A percentile compares a stretch with the other conserved stretches of the same genome.
Conservation (phyloP, 2,113 vertebrate genomes). For the Lophochroa leadbeateri region DNA sequence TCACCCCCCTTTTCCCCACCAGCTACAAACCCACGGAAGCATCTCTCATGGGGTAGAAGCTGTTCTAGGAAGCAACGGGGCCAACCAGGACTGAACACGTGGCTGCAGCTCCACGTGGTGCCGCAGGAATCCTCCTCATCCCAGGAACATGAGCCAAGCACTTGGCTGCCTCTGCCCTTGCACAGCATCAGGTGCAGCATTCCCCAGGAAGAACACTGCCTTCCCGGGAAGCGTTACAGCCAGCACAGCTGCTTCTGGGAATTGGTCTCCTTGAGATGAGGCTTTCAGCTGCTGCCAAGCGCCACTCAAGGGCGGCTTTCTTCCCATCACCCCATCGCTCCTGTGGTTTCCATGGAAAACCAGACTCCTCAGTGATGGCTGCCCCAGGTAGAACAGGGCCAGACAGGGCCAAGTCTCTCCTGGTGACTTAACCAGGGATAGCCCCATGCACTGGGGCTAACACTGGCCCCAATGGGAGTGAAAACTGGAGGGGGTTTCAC, state of each 20-base stretch:
- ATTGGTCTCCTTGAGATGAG: background rate
- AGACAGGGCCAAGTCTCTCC: accelerated
- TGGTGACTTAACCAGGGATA: background rate
- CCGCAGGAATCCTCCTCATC: accelerated
- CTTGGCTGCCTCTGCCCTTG: background rate
- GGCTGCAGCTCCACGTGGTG: accelerated
- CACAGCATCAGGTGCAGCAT: accelerated
- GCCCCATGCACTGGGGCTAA: background rate
- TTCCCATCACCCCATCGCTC: background rate
- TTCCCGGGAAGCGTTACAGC: background rate
- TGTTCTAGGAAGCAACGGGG: background rate
- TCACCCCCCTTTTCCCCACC: background rate
- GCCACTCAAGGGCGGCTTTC: background rate
- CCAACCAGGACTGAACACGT: background rate
- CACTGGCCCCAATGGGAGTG: accelerated
- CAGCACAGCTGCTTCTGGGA: background rate
- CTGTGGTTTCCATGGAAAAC: background rate
- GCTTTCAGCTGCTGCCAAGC: background rate
- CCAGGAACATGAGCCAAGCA: accelerated
- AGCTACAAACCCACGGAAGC: background rate
- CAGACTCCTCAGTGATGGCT: background rate
- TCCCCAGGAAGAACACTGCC: background rate
- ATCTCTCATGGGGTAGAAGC: background rate
- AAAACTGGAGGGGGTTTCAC: accelerated
- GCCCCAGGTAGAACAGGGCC: background rate